phyloP scores from a whole-genome alignment of 1,140 invertebrate genomes.

The Ectropis grisescens region DNA sequence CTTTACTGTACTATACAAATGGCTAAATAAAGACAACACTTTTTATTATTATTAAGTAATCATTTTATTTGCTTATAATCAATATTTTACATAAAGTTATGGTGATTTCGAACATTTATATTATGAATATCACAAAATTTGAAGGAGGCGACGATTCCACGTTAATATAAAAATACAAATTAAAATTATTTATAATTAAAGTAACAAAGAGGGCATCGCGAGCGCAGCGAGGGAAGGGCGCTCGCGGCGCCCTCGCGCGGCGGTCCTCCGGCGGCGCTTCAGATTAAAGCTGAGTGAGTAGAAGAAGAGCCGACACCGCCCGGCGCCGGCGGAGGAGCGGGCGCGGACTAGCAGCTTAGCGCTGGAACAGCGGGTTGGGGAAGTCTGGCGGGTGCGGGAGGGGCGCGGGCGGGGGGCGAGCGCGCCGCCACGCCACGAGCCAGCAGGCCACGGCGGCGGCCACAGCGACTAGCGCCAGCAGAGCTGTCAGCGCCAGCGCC shows the following conservation, averaged over 20 bases:
- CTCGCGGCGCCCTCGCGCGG: conserved; percentile 47
- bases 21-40: too few species aligned
- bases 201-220: conserved; percentile 35
- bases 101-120: conserved; percentile 62
- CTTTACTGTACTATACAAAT: too few species aligned
- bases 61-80: conserved; percentile 49
- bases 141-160: conserved; percentile 54
- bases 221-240: conserved; percentile 46
- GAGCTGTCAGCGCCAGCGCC: conserved; percentile 90
- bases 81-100: conserved; percentile 59
- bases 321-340: conserved; percentile 69
- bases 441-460: conserved; percentile 95
- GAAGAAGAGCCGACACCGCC: conserved; percentile 60
- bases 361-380: conserved; percentile 93
- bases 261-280: conserved; percentile 62
- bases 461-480: conserved; percentile 91
- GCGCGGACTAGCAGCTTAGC: conserved; percentile 82
- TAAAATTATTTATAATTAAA: conserved; percentile 24
- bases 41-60: conserved; percentile 43
- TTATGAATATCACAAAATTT: conserved; percentile 66
- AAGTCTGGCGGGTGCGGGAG: conserved; percentile 95
- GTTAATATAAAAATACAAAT: conserved; percentile 38
- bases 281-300: conserved; percentile 39
- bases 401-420: conserved; percentile 87
- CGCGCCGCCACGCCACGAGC: conserved; percentile 92